These are phyloP conservation scores for Buceros bicornis DNA, from an alignment of 2,797 vertebrate genomes.

Conservation along the genomic window DNA sequence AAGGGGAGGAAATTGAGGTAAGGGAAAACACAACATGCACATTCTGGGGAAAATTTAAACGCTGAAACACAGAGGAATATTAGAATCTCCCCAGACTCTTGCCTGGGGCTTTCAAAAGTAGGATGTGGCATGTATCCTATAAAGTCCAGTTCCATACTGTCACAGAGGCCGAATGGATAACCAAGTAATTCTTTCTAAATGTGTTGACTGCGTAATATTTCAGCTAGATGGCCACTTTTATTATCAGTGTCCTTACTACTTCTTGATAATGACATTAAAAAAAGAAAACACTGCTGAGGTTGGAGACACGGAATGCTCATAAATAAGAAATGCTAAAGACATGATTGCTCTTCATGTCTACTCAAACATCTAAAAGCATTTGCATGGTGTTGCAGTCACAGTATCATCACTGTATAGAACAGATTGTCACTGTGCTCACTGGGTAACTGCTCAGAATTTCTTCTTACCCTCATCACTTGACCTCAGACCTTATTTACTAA, in stretches of 20 bases:
- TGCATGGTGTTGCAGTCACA: neutral
- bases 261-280: neutral
- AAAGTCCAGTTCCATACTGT: neutral
- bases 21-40: neutral
- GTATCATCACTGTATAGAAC: neutral
- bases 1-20: neutral
- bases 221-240: neutral
- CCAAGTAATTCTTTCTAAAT: neutral
- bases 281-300: neutral
- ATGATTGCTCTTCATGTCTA: neutral
- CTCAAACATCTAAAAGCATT: neutral
- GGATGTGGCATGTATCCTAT: neutral
- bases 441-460: conserved; percentile 13
- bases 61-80: neutral
- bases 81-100: neutral
- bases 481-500: conserved; percentile 55
- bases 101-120: neutral
- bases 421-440: neutral
- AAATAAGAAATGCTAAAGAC: neutral
- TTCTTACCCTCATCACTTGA: conserved; percentile 44
- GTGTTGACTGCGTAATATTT: neutral
- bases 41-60: neutral
- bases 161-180: neutral
- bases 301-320: neutral
- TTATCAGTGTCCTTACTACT: neutral